Base-by-base conservation (phyloP, 2,113 vertebrate species). In the Sitta europaea region DNA sequence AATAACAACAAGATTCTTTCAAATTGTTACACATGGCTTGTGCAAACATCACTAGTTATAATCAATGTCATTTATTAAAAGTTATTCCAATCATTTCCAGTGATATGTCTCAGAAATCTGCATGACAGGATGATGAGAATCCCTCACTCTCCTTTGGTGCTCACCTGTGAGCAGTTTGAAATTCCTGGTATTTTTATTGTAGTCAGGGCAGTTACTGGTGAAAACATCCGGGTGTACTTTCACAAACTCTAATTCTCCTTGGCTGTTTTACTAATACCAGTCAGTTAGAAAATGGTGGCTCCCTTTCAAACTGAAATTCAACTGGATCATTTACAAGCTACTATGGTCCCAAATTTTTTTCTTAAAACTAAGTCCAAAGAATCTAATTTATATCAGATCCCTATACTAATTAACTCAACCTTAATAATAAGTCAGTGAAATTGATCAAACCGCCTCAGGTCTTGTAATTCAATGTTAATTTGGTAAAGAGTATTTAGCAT, bases 251-350 rank as follows among this genome's bases (percentile, higher is more conserved):
- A 91, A 92, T 94, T 94, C 73, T 94, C 57, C 88, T 62, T 94
- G 38, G n/a, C 82, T 96, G 79, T 94, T 97, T 96, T 96, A 75
- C 31, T 94, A 92, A 96, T 91, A 85, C 28, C 38, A 94, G 31
- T 86, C 62, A 76, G 74, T 96, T 97, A 96, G 74, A 42, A 96
- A 92, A 63, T 84, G 25, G 51, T 94, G 12, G 25, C 71, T 76
- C 5, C 68, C 63, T 66, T 92, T 96, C 43, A 68, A 74, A 75
- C 80, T 91, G 9, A 38, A 95, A 83, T 81, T 58, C 59, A 89
- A 10, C 31, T 66, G 53, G 23, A 84, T 91, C 24, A 79, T 95
- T 96, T 96, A 47, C 36, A 91, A 94, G 51, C 12, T 92, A 23
- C 11, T 92, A 48, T 76, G 73, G 57, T 92, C 35, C 12, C 10